phyloP scores from a whole-genome alignment of 2,797 vertebrate genomes.

The Trichosurus vulpecula region DNA sequence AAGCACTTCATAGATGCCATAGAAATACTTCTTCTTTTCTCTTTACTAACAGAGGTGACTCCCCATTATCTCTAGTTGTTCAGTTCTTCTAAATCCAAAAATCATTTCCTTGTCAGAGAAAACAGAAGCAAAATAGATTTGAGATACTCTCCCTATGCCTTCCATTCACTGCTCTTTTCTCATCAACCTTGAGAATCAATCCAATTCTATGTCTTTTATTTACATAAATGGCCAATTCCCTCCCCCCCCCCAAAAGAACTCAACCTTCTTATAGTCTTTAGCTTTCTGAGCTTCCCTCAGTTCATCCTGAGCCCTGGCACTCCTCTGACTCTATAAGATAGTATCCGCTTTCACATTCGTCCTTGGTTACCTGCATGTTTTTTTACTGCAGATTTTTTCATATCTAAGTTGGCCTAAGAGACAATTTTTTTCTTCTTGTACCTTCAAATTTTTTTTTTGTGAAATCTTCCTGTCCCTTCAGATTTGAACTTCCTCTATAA shows the following conservation, averaged over 20 bases:
- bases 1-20: too few relatives aligned
- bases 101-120: too few relatives aligned
- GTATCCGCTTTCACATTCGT: not conserved
- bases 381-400: not conserved
- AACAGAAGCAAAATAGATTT: too few relatives aligned
- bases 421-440: not conserved
- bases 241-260: rapidly evolving
- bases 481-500: not conserved
- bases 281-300: not conserved
- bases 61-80: too few relatives aligned
- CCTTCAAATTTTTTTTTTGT: not conserved
- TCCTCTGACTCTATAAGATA: not conserved
- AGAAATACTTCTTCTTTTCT: too few relatives aligned
- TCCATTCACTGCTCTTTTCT: too few relatives aligned
- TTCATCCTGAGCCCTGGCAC: not conserved
- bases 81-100: too few relatives aligned
- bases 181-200: too few relatives aligned
- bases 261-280: not conserved
- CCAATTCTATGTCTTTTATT: too few relatives aligned
- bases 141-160: too few relatives aligned
- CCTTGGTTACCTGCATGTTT: not conserved
- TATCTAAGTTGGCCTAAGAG: not conserved
- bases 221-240: not conserved
- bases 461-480: not conserved
- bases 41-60: too few relatives aligned